These are phyloP conservation scores for Alviniconcha strummeri DNA, from an alignment of 2,888 invertebrate species.

Conservation along the genomic window DNA sequence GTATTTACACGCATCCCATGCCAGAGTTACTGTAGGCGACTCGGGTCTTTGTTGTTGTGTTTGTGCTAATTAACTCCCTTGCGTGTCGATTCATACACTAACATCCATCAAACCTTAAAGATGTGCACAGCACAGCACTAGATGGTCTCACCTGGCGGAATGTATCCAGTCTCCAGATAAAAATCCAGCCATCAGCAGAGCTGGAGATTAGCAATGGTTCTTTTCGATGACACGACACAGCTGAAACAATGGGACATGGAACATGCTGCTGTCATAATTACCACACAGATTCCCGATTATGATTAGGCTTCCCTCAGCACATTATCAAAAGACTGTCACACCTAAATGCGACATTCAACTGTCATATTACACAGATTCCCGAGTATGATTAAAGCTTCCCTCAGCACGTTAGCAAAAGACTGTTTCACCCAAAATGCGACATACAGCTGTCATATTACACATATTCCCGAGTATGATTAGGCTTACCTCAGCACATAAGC, in stretches of 20 bases:
- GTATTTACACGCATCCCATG: too few species aligned
- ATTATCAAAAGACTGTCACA: background rate
- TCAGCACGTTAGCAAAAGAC: background rate
- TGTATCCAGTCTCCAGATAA: conserved; percentile 24
- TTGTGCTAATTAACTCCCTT: too few species aligned
- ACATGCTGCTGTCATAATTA: background rate
- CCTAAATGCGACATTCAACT: too few species aligned
- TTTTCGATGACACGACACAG: background rate
- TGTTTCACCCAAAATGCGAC: background rate
- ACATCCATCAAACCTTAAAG: too few species aligned
- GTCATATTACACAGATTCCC: too few species aligned
- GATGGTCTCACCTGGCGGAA: background rate
- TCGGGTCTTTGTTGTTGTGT: too few species aligned
- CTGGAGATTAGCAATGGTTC: conserved; percentile 3
- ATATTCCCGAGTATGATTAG: too few species aligned
- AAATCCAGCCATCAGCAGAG: conserved; percentile 10
- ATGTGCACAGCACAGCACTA: too few species aligned
- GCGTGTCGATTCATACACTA: too few species aligned
- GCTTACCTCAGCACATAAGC: too few species aligned
- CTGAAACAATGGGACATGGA: background rate
- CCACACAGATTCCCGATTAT: background rate
- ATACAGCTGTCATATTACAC: too few species aligned
- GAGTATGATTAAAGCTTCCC: background rate
- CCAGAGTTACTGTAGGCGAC: too few species aligned
- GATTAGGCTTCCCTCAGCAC: background rate